Conservation (phyloP, 2,113 vertebrate species). For the Cettia cetti region DNA sequence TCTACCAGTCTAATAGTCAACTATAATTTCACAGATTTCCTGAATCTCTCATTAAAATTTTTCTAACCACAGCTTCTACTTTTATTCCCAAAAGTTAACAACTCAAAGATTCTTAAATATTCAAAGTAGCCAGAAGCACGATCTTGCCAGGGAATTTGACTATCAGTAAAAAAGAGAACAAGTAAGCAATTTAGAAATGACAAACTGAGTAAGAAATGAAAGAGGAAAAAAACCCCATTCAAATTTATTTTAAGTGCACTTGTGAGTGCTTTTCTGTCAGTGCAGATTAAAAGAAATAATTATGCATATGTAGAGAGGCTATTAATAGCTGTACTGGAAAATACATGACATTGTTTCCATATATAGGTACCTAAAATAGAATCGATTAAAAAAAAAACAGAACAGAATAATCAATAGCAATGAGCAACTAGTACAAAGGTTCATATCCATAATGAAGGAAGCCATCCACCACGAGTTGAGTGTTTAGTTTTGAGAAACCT, state of each 20-base stretch:
- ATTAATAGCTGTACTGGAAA: conserved; percentile 24
- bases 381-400: rapidly evolving
- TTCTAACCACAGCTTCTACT: neutral
- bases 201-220: neutral
- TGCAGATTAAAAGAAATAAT: conserved; percentile 9
- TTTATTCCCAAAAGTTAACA: neutral
- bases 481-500: neutral
- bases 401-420: neutral
- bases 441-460: neutral
- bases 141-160: neutral
- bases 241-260: neutral
- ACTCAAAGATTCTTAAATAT: neutral
- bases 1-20: neutral
- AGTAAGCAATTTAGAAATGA: neutral
- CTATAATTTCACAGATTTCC: neutral
- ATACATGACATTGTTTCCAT: neutral
- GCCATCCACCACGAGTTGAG: rapidly evolving
- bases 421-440: neutral
- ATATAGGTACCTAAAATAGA: neutral
- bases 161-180: neutral
- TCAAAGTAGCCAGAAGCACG: neutral
- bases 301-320: neutral
- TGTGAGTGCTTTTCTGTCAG: neutral
- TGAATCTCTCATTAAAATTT: neutral
- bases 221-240: neutral